Evolutionary conservation across 2,888 invertebrate species (phyloP), one percentile per base, ranked within the genome.

Genomic region (Drosophila quinaria): DNA sequence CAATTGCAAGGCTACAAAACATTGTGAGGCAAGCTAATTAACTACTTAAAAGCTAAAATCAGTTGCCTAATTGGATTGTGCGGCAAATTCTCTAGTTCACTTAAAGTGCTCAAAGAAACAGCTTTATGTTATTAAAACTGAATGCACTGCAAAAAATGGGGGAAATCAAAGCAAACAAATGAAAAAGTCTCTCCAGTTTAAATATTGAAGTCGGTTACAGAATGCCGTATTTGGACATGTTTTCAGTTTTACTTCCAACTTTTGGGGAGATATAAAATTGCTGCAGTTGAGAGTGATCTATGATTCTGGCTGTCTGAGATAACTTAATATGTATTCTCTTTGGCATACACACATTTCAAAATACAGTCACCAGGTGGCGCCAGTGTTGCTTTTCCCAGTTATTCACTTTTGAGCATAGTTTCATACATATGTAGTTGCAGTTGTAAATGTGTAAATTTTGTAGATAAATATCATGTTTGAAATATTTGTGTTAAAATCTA

Each of bases 51-150:
- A 66, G 76, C 74, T 55, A 54, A 77, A 77, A 25, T 1, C 1
- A 74, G 70, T 60, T 74, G 79, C 49, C 62, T 74, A 76, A 76
- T 74, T 76, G 79, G 79, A 78, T 78, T 75, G 69, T 25, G 31
- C 33, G 22, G n/a, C 58, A 62, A 62, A 54, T n/a, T 19, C 46
- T 55, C 71, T 22, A 22, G 47, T 22, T 42, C 10, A 29, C 46
- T 46, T 39, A 3, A 55, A 76, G 51, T 33, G 44, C 50, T 49
- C 4, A 46, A 31, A 62, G 22, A 15, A 46, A n/a, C 33, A n/a
- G 37, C 56, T 33, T 56, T 33, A 2, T 44, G 11, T 5, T 31
- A 33, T 19, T 25, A 50, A 41, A 19, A 15, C 35, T 17, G 2
- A n/a, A n/a, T 25, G 5, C 51, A 50, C 49, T 50, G 37, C 2